Base-by-base conservation (phyloP, 2,888 invertebrate species). In the Incurvaria masculella region DNA sequence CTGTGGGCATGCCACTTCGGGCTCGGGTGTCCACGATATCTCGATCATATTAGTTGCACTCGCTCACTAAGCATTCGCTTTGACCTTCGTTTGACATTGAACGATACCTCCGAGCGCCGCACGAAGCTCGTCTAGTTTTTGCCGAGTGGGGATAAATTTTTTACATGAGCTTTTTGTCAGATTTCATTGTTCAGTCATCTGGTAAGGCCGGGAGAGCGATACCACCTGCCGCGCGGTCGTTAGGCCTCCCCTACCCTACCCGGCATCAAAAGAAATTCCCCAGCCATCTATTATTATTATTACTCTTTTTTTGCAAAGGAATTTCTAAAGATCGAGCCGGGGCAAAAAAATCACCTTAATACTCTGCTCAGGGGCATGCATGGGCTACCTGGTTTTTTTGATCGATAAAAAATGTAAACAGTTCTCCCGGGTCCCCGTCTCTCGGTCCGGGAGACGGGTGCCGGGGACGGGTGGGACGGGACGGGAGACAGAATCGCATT, bases 221-320 rank as follows among this genome's bases (percentile, higher is more conserved):
- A n/a, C 33, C 33, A 33, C 33, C 33, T 33, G 33, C 33, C 33
- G 33, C 33, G 33, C 33, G 33, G 33, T 33, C 26, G 18, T 38
- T 38, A 21, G 33, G 33, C 10, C 18, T 41, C 41, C 19, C 41
- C 19, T 20, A 6, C 14, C 39, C 6, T 5, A 59, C 47, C 52
- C 45, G 17, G 46, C 57, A 66, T 72, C 72, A 73, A 75, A 69
- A 71, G 72, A 72, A 65, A 69, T 69, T 69, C 72, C 69, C 69
- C 66, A 72, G 72, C 66, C 71, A 72, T 75, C 75, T 75, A 69
- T 70, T 69, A 68, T 68, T 55, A 54, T 73, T 71, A 72, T 72
- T 72, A 74, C 33, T 14, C 14, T 33, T 33, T 33, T 33, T 33
- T n/a, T 14, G 33, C 33, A 11, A 33, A 33, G 14, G 33, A 33